Conservation (phyloP, 1,140 invertebrate species). For the Drosophila mayri region DNA sequence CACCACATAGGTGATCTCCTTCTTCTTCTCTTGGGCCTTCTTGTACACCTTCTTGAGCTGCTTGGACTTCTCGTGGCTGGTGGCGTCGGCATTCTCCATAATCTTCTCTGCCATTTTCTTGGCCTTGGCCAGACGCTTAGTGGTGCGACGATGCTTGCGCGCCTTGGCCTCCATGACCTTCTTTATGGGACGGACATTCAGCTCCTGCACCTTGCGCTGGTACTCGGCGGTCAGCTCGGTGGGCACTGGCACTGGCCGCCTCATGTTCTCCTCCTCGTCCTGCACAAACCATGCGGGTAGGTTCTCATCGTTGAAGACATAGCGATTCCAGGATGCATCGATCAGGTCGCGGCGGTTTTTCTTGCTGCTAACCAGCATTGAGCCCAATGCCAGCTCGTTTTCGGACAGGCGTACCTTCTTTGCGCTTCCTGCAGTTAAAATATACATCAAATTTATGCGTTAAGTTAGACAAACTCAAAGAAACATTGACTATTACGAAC, state of each 20-base stretch:
- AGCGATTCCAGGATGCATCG: conserved; percentile 96
- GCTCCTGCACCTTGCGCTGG: conserved; percentile 91
- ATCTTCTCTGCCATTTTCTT: conserved; percentile 98
- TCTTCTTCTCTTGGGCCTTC: conserved; percentile 94
- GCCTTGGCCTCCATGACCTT: conserved; percentile 99
- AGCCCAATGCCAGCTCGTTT: conserved; percentile 94
- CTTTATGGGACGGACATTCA: conserved; percentile 98
- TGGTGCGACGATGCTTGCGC: conserved; percentile 96
- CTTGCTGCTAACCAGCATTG: conserved; percentile 93
- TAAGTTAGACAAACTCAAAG: background rate
- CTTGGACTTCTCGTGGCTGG: conserved; percentile 95
- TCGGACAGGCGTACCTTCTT: conserved; percentile 92
- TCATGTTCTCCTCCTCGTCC: conserved; percentile 97
- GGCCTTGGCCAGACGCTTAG: conserved; percentile 95
- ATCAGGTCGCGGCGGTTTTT: conserved; percentile 94
- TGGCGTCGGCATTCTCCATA: conserved; percentile 95
- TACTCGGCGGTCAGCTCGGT: conserved; percentile 91
- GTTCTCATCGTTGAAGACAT: conserved; percentile 94
- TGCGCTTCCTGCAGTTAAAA: conserved; percentile 71
- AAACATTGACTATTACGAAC: conserved; percentile 21
- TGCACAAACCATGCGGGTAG: conserved; percentile 98
- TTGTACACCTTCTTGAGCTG: conserved; percentile 97
- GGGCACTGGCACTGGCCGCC: conserved; percentile 91
- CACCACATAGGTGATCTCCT: conserved; percentile 97
- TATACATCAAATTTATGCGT: background rate